A percentile compares a stretch with the other conserved stretches of the same genome.
Conservation (phyloP, 2,797 vertebrate genomes). For the Hipposideros larvatus region DNA sequence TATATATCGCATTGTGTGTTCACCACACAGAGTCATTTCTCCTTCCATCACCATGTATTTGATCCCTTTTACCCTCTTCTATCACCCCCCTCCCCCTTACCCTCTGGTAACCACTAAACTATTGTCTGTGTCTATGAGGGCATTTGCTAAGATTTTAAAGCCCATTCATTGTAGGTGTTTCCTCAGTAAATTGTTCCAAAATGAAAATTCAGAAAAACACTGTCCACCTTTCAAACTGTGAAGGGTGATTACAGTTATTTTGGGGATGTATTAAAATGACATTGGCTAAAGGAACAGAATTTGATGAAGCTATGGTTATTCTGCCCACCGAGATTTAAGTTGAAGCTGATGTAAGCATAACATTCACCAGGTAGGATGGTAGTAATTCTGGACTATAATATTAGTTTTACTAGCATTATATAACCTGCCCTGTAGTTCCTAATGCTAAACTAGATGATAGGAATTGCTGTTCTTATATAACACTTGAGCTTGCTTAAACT, state of each 20-base stretch:
- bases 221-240: background rate
- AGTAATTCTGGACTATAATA: background rate
- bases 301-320: background rate
- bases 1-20: too few species aligned
- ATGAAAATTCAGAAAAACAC: conserved; percentile 47
- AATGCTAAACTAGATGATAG: background rate
- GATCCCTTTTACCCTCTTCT: too few species aligned
- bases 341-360: background rate
- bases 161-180: background rate
- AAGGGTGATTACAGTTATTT: background rate
- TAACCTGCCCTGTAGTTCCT: background rate
- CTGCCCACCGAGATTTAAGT: background rate
- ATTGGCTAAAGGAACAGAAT: background rate
- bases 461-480: background rate
- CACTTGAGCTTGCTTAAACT: background rate
- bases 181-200: background rate
- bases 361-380: background rate
- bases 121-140: too few species aligned
- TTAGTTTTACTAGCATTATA: background rate
- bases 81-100: too few species aligned
- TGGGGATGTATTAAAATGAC: background rate
- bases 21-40: too few species aligned
- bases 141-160: background rate
- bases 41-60: too few species aligned
- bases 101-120: too few species aligned